Base-by-base conservation (phyloP, 2,888 invertebrate genomes). In the Holacanthella duospinosa region DNA sequence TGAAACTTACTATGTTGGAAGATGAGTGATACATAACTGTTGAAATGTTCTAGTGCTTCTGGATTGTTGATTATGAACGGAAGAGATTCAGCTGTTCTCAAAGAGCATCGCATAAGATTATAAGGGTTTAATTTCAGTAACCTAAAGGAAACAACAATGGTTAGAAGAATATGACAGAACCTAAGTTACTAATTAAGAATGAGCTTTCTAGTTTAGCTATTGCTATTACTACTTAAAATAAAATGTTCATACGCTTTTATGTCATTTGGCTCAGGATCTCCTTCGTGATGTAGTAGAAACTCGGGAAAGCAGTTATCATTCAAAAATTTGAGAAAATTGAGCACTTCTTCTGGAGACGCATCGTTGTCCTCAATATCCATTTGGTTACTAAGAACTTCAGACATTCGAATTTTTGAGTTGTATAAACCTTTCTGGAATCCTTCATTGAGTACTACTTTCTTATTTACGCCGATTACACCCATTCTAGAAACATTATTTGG, bases 1-100 rank as follows among this genome's bases (percentile, higher is more conserved):
- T 6, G 12, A 19, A 24, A 25, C 29, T 28, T 57, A 62, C 62
- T 43, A 24, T 62, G 57, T 12, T 44, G 29, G 26, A 62, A 62
- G 19, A 62, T 25, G 29, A 62, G 55, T 1, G 57, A 9, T 0
- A 54, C 28, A 19, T 43, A 62, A 2, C 25, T n/a, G 24, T 62
- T 62, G 28, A 62, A 62, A 26, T 25, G 25, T 2, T 62, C 57
- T 2, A 62, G 9, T 1, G 48, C 21, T 12, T 48, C 21, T 1
- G 28, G 9, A 57, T 62, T 48, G 9, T 29, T 36, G 4, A 48
- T 57, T n/a, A 62, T 2, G 26, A 62, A 29, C 3, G 57, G 29
- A 19, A 62, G 1, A 0, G 28, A 44, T 28, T 62, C 57, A 2
- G 9, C 16, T 27, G 55, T 57, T 1, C 29, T 27, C 6, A 55